Percentiles rank a stretch among this genome's conserved stretches.
Evolutionary conservation across 2,888 invertebrate species (phyloP).

Genomic region (Torymus texanus): DNA sequence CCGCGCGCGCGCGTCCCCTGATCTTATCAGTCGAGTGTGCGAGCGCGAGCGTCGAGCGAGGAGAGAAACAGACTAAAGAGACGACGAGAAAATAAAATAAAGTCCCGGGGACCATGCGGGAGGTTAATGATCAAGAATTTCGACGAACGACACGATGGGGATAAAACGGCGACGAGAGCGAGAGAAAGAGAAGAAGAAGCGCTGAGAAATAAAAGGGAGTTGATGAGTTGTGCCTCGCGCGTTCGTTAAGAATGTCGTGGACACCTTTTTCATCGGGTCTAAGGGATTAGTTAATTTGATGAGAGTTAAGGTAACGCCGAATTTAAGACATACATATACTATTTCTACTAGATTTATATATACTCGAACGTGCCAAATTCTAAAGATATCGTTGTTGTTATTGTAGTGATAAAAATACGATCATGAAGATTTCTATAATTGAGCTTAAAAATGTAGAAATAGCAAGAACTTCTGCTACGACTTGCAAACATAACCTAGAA

Average conservation of each 20-base stretch:
- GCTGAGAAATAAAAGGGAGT: constrained; percentile 1
- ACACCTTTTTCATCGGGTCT: constrained; percentile 3
- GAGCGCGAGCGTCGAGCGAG: constrained; percentile 11
- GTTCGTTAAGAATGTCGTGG: constrained; percentile 2
- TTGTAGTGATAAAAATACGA: no score
- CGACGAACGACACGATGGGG: constrained; percentile 32
- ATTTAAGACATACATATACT: no score
- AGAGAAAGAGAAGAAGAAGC: constrained; percentile 18
- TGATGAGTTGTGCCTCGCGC: neutral
- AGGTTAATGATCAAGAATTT: constrained; percentile 58
- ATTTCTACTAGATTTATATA: no score
- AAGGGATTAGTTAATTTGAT: neutral
- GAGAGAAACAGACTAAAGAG: constrained; percentile 15
- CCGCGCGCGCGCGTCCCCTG: constrained; percentile 17
- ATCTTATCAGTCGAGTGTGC: constrained; percentile 55
- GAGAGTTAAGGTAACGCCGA: neutral
- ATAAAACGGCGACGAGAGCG: neutral
- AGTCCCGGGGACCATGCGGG: constrained; percentile 42
- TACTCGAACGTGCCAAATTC: no score
- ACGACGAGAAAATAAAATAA: constrained; percentile 31
- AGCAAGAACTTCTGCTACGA: no score
- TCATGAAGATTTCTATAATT: no score
- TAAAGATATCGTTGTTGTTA: no score
- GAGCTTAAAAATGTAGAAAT: no score
- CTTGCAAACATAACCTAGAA: no score